These are phyloP conservation scores for Merodon equestris DNA, from an alignment of 2,888 invertebrate genomes.

Conservation along the genomic window DNA sequence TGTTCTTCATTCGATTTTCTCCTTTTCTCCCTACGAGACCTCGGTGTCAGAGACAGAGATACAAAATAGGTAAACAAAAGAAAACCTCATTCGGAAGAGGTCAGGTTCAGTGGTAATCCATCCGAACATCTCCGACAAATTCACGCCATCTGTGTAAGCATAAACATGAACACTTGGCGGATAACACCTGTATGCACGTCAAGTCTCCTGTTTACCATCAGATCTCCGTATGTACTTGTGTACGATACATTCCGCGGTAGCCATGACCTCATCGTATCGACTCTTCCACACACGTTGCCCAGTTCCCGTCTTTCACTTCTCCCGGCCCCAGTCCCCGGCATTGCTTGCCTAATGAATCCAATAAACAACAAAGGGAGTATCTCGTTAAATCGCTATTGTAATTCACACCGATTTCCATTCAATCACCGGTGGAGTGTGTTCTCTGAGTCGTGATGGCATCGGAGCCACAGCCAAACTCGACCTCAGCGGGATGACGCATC, in stretches of 20 bases:
- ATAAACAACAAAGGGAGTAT: not conserved
- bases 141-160: not conserved
- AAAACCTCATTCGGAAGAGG: too few relatives aligned
- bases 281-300: not conserved
- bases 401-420: constrained; percentile 3
- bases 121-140: too few relatives aligned
- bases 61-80: too few relatives aligned
- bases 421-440: too few relatives aligned
- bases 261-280: constrained; percentile 3
- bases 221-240: not conserved
- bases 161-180: too few relatives aligned
- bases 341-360: constrained; percentile 2
- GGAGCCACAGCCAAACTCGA: not conserved
- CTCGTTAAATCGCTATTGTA: constrained; percentile 1
- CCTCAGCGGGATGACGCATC: too few relatives aligned
- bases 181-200: constrained; percentile 2
- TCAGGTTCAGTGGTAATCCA: too few relatives aligned
- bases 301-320: not conserved
- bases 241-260: not conserved
- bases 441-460: constrained; percentile 15
- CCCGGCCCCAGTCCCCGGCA: not conserved
- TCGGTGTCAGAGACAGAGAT: too few relatives aligned
- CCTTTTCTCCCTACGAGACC: too few relatives aligned
- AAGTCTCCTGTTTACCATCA: too few relatives aligned
- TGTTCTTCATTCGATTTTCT: too few relatives aligned